Percentiles rank a stretch among this genome's conserved stretches.
Evolutionary conservation across 2,113 vertebrate species (phyloP).

Genomic region (Patagioenas fasciata): DNA sequence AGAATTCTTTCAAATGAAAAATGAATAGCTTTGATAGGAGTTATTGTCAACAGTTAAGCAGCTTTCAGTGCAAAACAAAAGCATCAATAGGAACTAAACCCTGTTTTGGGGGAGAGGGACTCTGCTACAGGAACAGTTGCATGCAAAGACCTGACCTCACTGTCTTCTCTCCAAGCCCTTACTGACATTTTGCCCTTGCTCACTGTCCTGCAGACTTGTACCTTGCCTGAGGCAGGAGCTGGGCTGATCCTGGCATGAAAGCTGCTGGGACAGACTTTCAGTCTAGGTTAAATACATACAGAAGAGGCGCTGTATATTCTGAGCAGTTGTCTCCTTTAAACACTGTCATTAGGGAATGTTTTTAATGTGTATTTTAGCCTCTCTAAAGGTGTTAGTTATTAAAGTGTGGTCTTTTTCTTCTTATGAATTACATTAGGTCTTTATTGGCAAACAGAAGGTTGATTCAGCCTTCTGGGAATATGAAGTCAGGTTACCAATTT

Average conservation of each 20-base stretch:
- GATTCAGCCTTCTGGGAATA: background rate
- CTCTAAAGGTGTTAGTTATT: background rate
- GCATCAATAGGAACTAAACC: background rate
- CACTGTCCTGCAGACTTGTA: rapidly evolving
- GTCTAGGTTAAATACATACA: background rate
- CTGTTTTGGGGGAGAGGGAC: background rate
- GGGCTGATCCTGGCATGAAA: background rate
- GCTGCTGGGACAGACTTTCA: background rate
- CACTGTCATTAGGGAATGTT: background rate
- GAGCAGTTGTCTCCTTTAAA: background rate
- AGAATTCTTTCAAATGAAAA: background rate
- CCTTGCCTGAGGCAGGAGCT: rapidly evolving
- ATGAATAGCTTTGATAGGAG: constrained; percentile 7
- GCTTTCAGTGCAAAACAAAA: background rate
- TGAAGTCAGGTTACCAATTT: background rate
- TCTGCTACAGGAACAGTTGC: background rate
- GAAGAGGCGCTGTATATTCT: background rate
- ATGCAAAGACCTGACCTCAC: background rate
- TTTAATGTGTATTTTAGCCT: background rate
- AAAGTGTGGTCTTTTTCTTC: background rate
- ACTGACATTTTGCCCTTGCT: background rate
- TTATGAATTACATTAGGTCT: background rate
- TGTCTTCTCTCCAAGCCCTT: background rate
- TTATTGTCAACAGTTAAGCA: constrained; percentile 2
- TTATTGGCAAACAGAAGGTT: background rate